Percentiles rank a stretch among this genome's conserved stretches.
Conservation (phyloP, 2,113 vertebrate species). For the Origma solitaria region DNA sequence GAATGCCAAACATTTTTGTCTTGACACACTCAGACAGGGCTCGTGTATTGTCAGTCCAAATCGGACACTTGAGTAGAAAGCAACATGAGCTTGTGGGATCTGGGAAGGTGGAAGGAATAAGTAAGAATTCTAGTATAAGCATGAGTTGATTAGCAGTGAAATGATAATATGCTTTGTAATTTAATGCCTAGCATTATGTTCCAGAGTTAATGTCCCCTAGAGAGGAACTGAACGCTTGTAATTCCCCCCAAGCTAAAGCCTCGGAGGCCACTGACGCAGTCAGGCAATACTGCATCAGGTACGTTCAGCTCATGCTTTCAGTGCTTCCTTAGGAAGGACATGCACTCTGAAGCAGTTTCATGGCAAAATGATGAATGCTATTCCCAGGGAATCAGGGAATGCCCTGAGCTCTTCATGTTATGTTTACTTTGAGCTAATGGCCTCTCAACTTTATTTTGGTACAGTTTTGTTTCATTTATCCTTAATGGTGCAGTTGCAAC, state of each 20-base stretch:
- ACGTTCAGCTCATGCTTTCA: background rate
- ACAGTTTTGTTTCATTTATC: background rate
- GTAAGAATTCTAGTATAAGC: background rate
- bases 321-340: background rate
- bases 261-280: background rate
- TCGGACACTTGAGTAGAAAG: background rate
- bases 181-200: conserved; percentile 32
- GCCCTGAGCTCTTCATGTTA: background rate
- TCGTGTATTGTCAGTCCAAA: background rate
- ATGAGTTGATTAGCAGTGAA: conserved; percentile 25
- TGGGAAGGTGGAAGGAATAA: background rate
- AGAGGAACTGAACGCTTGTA: conserved; percentile 22
- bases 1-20: background rate
- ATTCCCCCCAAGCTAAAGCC: conserved; percentile 22
- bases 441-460: background rate
- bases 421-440: background rate
- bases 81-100: background rate
- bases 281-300: background rate
- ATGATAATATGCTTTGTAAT: conserved; percentile 29
- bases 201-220: conserved; percentile 41
- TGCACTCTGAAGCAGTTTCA: background rate
- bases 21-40: background rate
- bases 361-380: background rate
- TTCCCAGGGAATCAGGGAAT: background rate
- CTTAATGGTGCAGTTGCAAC: background rate